These are phyloP conservation scores for Melanotaenia parkinsoni DNA, from an alignment of 2,797 vertebrate species.

Conservation along the genomic window DNA sequence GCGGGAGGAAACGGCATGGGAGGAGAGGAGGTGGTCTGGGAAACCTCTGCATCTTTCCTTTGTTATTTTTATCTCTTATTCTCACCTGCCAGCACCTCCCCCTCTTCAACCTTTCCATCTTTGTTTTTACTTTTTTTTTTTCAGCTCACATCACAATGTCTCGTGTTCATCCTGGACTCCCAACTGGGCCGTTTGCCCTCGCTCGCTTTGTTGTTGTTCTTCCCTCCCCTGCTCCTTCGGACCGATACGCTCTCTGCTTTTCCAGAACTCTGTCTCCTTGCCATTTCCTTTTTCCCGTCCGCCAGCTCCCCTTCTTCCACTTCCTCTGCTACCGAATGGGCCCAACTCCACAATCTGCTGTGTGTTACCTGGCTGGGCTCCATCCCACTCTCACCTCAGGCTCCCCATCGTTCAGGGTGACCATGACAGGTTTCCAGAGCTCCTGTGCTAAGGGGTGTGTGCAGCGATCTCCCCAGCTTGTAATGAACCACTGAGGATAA, in stretches of 20 bases:
- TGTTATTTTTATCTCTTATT: conserved; percentile 64
- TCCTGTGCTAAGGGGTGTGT: no score
- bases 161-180: conserved; percentile 23
- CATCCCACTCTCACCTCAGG: conserved; percentile 26
- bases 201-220: conserved; percentile 40
- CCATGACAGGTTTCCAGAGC: background rate
- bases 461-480: no score
- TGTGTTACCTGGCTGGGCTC: conserved; percentile 61
- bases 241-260: no score
- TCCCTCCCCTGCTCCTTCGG: conserved; percentile 37
- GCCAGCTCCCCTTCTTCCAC: conserved; percentile 67
- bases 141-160: conserved; percentile 24
- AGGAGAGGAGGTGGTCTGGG: conserved; percentile 47
- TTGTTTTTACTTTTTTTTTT: conserved; percentile 4
- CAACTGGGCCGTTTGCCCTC: conserved; percentile 16
- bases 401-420: background rate
- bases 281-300: conserved; percentile 73
- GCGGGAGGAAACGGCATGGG: conserved; percentile 30
- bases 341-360: conserved; percentile 22
- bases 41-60: conserved; percentile 52
- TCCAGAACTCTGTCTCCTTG: conserved; percentile 66
- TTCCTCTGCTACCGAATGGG: conserved; percentile 65
- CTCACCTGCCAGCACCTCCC: conserved; percentile 6
- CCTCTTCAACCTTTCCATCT: background rate
- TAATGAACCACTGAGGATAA: background rate